Evolutionary conservation across 30 jellyfish, hydroid and myxozoan genomes (phyloP).

Genomic region (Aurelia sp.): DNA sequence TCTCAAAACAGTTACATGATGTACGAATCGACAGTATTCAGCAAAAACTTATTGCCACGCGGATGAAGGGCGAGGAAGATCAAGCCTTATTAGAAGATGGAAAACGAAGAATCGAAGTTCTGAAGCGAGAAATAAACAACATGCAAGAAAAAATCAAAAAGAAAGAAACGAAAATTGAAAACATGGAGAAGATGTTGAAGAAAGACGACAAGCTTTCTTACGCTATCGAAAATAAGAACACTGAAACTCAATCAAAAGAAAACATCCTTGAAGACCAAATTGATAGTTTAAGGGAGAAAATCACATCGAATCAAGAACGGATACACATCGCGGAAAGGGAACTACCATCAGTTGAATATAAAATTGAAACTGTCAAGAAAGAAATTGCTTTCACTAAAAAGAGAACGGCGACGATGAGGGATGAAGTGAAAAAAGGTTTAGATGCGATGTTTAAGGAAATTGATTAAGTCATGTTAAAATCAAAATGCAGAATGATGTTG

Average conservation of each 20-base stretch:
- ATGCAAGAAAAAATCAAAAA: background rate
- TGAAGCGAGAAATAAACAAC: slow-evolving; percentile 3
- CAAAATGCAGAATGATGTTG: too few relatives aligned
- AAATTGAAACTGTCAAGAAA: slow-evolving; percentile 16
- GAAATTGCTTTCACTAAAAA: slow-evolving; percentile 9
- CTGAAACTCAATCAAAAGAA: background rate
- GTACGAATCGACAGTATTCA: slow-evolving; percentile 10
- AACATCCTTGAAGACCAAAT: slow-evolving; percentile 34
- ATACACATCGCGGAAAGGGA: slow-evolving; percentile 34
- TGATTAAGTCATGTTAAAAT: too few relatives aligned
- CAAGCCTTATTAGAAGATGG: slow-evolving; percentile 41
- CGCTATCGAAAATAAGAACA: background rate
- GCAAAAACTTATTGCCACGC: background rate
- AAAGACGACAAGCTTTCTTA: background rate
- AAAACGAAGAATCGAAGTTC: slow-evolving; percentile 22
- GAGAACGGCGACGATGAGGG: background rate
- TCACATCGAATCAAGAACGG: background rate
- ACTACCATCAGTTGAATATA: slow-evolving; percentile 39
- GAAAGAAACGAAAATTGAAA: background rate
- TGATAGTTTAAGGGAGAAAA: slow-evolving; percentile 36
- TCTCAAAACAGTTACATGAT: slow-evolving; percentile 25
- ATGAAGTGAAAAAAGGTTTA: slow-evolving; percentile 1
- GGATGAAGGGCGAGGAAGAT: slow-evolving; percentile 11
- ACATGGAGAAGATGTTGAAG: slow-evolving; percentile 3
- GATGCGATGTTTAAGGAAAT: background rate